Base-by-base conservation (phyloP, 2,888 invertebrate species). In the Caenorhabditis sp. region DNA sequence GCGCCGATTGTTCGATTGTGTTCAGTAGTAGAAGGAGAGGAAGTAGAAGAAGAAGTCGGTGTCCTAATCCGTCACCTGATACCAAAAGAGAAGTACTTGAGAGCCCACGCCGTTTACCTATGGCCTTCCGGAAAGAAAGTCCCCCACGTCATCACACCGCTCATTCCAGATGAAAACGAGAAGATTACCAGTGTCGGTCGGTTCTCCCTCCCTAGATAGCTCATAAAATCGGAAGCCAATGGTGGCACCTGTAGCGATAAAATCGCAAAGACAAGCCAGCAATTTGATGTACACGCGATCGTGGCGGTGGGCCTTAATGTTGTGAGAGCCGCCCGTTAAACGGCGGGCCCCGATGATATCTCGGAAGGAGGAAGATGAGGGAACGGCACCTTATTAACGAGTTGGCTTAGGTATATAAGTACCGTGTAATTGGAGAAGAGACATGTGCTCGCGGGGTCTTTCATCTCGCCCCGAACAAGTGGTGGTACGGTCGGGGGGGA, bases 291-390 rank as follows among this genome's bases (percentile, higher is more conserved):
- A 43, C 48, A 56, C 50, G 30, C 41, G 30, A 66, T 56, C 24
- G 43, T 41, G 70, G 45, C 70, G 72, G 56, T 50, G 52, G 50
- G 55, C 53, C 53, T 53, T 45, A 45, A 59, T 46, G 59, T 59
- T 59, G 41, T 55, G 48, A 71, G 72, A 58, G 72, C 63, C n/a
- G n/a, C n/a, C n/a, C 72, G 72, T 72, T 72, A 72, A 72, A 62
- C 58, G 56, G 56, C 41, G 35, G 56, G 8, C 30, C 1, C 26
- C 8, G 62, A 62, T 71, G 55, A 50, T 62, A 72, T 62, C 62
- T 59, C 11, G n/a, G n/a, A n/a, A 9, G 15, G 52, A 13, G 24
- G 43, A 32, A 30, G 22, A 53, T 26, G 48, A 50, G 55, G 61
- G 70, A 71, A 71, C 59, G 55, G 53, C 53, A 59, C 70, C 46